Percentiles rank a stretch among this genome's conserved stretches.
phyloP scores from a whole-genome alignment of 2,113 vertebrate genomes.

The Malaclemys terrapin region DNA sequence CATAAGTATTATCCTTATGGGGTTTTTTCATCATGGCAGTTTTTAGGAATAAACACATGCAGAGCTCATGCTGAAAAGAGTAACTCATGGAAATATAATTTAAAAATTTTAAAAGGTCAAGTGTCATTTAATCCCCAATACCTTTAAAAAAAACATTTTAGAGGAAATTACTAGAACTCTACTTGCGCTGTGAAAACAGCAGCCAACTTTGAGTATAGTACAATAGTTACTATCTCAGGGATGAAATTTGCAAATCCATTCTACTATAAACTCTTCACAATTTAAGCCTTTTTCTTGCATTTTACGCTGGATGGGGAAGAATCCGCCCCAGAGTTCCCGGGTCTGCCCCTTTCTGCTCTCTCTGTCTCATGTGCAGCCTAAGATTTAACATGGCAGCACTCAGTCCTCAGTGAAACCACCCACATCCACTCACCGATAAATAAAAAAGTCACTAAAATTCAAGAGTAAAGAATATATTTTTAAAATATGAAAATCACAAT shows the following conservation, averaged over 20 bases:
- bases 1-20: not conserved
- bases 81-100: not conserved
- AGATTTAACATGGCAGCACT: not conserved
- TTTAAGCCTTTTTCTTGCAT: not conserved
- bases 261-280: not conserved
- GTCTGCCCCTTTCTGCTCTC: not conserved
- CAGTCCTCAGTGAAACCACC: not conserved
- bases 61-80: not conserved
- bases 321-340: not conserved
- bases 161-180: not conserved
- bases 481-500: not conserved
- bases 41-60: not conserved
- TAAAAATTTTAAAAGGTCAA: not conserved
- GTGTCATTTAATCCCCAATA: not conserved
- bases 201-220: not conserved
- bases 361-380: not conserved
- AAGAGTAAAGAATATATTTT: not conserved
- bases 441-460: not conserved
- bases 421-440: not conserved
- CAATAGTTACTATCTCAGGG: not conserved
- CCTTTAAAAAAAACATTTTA: not conserved
- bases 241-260: not conserved
- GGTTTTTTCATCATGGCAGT: not conserved
- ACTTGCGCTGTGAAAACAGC: not conserved
- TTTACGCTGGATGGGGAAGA: not conserved